Evolutionary conservation across 1,140 invertebrate genomes (phyloP), one percentile per base, ranked within the genome.

Genomic region (Leptopilina boulardi): DNA sequence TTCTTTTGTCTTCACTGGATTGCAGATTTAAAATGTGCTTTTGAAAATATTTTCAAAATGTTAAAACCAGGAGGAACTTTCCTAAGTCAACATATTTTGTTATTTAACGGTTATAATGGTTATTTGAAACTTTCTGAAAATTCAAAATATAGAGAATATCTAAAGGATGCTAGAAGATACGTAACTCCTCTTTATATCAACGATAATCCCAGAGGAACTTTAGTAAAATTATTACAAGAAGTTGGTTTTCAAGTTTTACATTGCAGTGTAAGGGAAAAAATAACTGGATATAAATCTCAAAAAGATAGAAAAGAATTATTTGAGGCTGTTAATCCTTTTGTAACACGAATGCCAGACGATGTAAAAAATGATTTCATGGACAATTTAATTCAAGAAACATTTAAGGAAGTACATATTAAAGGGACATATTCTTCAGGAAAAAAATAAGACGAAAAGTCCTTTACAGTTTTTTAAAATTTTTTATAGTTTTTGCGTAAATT

Each of bases 1-100:
- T 56, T 56, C 54, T 56, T 56, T 56, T 56, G 54, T 21, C 19
- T 56, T 11, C 54, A 56, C 8, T 56, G 54, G 54, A n/a, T 56
- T 56, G n/a, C 0, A 56, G 54, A 56, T 56, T 56, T 56, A 21
- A 56, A 18, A 11, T 11, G 19, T 10, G 19, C 18, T 10, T 56
- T 56, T 23, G 21, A 10, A 21, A 56, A 56, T 23, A 56, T 56
- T 21, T 56, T 10, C 9, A 56, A 51, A 51, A 11, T 51, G 19
- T 19, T 51, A 5, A n/a, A 6, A n/a, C 47, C 47, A 5, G 47
- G 47, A 56, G 54, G 54, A 11, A 56, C 8, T 23, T 21, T 56
- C 10, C 21, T 56, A 56, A 21, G 9, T 56, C 54, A 11, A 11
- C 10, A 21, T 3, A 21, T 56, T 56, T 19, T 21, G 9, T 19